Percentiles rank a stretch among this genome's conserved stretches.
These are phyloP conservation scores for Silurus aristotelis DNA, from an alignment of 2,797 vertebrate species.

Conservation along the genomic window DNA sequence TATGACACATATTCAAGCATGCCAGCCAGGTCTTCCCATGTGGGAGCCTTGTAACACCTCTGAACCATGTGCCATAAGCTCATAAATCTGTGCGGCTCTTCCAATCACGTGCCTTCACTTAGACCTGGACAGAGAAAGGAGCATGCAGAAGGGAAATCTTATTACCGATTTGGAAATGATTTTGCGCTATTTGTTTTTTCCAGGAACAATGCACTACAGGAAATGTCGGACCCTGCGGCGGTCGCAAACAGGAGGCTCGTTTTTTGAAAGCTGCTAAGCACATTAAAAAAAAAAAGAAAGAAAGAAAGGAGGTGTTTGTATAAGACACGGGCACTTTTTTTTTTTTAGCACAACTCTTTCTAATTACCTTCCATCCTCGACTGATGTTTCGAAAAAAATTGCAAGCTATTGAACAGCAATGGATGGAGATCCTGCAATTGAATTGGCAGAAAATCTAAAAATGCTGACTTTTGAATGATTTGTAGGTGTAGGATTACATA, in stretches of 20 bases:
- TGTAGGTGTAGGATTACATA: neutral
- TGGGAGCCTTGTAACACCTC: conserved; percentile 2
- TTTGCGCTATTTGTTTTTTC: conserved; percentile 32
- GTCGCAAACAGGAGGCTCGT: conserved; percentile 7
- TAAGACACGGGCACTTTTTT: conserved; percentile 24
- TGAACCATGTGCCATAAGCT: neutral
- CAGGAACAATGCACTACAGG: conserved; percentile 41
- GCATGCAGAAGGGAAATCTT: conserved; percentile 41
- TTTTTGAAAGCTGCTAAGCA: conserved; percentile 44
- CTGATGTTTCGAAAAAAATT: conserved; percentile 27
- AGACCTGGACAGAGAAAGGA: conserved; percentile 15
- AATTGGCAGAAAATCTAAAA: conserved; percentile 13
- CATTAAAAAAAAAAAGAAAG: conserved; percentile 16
- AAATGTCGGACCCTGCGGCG: conserved; percentile 38
- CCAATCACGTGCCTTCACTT: neutral
- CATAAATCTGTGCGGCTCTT: neutral
- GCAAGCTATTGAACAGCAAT: conserved; percentile 5
- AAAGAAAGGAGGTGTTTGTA: conserved; percentile 38
- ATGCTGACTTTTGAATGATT: neutral
- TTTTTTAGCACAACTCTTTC: neutral
- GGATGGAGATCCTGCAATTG: conserved; percentile 31
- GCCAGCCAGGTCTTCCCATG: conserved; percentile 13
- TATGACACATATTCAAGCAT: neutral
- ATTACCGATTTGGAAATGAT: conserved; percentile 48
- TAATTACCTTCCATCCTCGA: conserved; percentile 36